Percentiles rank a stretch among this genome's conserved stretches.
These are phyloP conservation scores for Oostethus manadensis DNA, from an alignment of 2,113 vertebrate genomes.

Conservation along the genomic window DNA sequence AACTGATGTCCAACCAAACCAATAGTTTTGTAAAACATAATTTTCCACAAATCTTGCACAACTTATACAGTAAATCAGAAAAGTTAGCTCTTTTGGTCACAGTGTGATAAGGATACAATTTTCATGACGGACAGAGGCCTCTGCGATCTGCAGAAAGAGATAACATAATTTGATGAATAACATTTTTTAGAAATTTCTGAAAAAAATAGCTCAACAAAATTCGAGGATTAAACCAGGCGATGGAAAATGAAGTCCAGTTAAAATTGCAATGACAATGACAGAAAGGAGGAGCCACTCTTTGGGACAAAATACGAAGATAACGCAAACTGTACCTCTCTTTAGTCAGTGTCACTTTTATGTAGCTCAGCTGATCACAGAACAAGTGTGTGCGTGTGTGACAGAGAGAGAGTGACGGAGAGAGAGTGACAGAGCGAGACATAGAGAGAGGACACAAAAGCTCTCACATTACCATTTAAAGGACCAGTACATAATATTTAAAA, in stretches of 20 bases:
- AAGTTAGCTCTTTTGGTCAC: conserved; percentile 1
- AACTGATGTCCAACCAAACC: not conserved
- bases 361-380: conserved; percentile 50
- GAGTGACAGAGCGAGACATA: not conserved
- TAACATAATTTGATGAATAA: conserved; percentile 8
- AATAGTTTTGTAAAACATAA: not conserved
- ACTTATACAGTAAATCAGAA: not conserved
- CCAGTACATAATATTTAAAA: conserved; percentile 5
- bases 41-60: no score
- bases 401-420: not conserved
- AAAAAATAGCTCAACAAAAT: conserved; percentile 1
- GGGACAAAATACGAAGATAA: conserved; percentile 14
- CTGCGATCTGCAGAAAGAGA: conserved; percentile 79
- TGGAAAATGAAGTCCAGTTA: not conserved
- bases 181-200: not conserved
- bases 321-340: conserved; percentile 45
- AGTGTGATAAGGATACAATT: conserved; percentile 89
- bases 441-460: conserved; percentile 28
- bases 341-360: conserved; percentile 37
- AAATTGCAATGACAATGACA: conserved; percentile 7
- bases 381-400: conserved; percentile 23
- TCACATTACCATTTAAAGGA: conserved; percentile 47
- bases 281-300: conserved; percentile 6
- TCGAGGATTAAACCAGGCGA: not conserved
- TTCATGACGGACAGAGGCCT: conserved; percentile 84